These are phyloP conservation scores for Tricholauxania praeusta DNA, from an alignment of 2,888 invertebrate genomes.

Conservation along the genomic window DNA sequence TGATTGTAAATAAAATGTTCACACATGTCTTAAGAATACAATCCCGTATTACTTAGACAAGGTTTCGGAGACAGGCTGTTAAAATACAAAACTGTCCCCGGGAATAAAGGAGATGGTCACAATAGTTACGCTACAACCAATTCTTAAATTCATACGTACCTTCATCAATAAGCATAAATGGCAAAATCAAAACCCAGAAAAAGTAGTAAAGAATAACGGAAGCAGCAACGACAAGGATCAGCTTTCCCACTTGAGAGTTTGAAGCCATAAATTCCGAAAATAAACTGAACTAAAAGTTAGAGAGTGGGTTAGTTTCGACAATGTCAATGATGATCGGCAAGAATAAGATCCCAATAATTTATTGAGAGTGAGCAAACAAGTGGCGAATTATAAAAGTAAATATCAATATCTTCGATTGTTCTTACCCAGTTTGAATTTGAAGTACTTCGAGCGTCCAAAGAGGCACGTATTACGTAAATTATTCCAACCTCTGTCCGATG, in stretches of 20 bases:
- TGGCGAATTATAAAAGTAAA: neutral
- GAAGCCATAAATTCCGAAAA: conserved; percentile 69
- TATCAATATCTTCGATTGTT: too few species aligned
- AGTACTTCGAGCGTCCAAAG: neutral
- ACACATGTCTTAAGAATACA: too few species aligned
- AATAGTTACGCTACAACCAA: too few species aligned
- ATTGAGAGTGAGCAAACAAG: neutral
- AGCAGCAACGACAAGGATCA: conserved; percentile 71
- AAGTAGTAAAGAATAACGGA: conserved; percentile 72
- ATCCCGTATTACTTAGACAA: too few species aligned
- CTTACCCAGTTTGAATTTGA: too few species aligned
- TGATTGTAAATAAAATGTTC: too few species aligned
- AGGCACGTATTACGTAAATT: conserved; percentile 13
- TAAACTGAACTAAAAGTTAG: neutral
- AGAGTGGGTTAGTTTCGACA: neutral
- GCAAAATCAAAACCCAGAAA: conserved; percentile 77
- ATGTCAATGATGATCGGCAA: neutral
- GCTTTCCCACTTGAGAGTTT: conserved; percentile 73
- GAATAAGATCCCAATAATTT: too few species aligned
- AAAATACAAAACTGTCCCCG: too few species aligned
- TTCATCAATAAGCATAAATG: conserved; percentile 75
- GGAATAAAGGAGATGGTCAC: too few species aligned
- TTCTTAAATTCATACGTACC: conserved; percentile 63
- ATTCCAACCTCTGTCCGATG: neutral
- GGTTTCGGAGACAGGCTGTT: too few species aligned